Conservation (phyloP, 2,113 vertebrate genomes). For the Trachemys scripta region DNA sequence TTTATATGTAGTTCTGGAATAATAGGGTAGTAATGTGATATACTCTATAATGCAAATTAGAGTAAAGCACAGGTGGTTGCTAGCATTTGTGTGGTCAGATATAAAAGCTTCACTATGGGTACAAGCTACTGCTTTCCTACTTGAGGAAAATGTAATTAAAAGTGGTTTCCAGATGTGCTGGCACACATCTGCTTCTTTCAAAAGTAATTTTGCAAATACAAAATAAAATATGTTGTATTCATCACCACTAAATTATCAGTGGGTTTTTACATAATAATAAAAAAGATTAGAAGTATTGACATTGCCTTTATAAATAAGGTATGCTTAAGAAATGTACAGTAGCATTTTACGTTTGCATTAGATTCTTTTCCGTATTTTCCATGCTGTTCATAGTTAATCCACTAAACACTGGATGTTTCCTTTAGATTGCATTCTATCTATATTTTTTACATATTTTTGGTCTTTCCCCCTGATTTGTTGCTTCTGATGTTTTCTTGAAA, state of each 20-base stretch:
- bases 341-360: neutral
- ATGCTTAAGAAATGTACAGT: neutral
- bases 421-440: neutral
- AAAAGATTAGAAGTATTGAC: conserved; percentile 51
- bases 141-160: conserved; percentile 75
- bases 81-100: conserved; percentile 69
- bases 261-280: conserved; percentile 68
- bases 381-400: neutral
- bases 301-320: neutral
- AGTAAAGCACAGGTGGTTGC: conserved; percentile 69
- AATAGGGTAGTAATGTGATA: conserved; percentile 64
- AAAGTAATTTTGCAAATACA: conserved; percentile 52
- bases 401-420: neutral
- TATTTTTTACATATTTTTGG: neutral
- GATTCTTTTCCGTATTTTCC: neutral
- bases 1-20: conserved; percentile 67
- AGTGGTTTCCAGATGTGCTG: conserved; percentile 77
- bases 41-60: conserved; percentile 64
- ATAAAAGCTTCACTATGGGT: conserved; percentile 48
- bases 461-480: neutral
- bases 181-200: conserved; percentile 49
- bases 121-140: conserved; percentile 55
- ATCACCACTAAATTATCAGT: conserved; percentile 57
- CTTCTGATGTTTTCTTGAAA: conserved; percentile 1
- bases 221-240: conserved; percentile 42